phyloP scores from a whole-genome alignment of 2,888 invertebrate genomes.

The Drosophila quinaria region DNA sequence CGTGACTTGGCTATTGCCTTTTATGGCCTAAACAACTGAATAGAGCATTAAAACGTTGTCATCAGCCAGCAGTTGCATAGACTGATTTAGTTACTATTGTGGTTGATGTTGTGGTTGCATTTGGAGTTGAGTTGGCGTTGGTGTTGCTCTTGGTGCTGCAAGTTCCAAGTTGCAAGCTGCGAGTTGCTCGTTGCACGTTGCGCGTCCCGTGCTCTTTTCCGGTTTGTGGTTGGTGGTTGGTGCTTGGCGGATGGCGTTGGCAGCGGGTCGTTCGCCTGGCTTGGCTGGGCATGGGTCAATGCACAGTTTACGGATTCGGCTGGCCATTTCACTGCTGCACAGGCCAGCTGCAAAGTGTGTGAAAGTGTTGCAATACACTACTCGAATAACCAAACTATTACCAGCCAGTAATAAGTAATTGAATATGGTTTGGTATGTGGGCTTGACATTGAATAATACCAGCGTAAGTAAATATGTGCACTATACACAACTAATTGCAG shows the following conservation, averaged over 20 bases:
- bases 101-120: slow-evolving; percentile 21
- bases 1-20: slow-evolving; percentile 49
- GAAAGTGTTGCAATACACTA: slow-evolving; percentile 74
- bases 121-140: slow-evolving; percentile 9
- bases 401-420: slow-evolving; percentile 43
- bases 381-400: slow-evolving; percentile 37
- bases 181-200: slow-evolving; percentile 4
- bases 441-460: slow-evolving; percentile 73
- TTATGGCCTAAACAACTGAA: slow-evolving; percentile 61
- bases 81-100: slow-evolving; percentile 44
- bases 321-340: slow-evolving; percentile 69
- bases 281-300: slow-evolving; percentile 71
- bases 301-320: slow-evolving; percentile 79
- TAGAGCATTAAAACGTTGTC: slow-evolving; percentile 29
- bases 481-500: slow-evolving; percentile 11
- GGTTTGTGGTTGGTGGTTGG: slow-evolving; percentile 59
- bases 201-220: slow-evolving; percentile 66
- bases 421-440: slow-evolving; percentile 34
- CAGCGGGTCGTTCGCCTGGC: slow-evolving; percentile 30
- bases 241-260: slow-evolving; percentile 55
- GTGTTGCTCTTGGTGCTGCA: slow-evolving; percentile 10
- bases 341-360: slow-evolving; percentile 61
- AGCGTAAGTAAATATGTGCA: slow-evolving; percentile 32
- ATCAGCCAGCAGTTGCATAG: slow-evolving; percentile 20
- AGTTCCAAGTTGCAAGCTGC: not conserved